Conservation (phyloP, 2,888 invertebrate species). For the Cremastinae sp. region DNA sequence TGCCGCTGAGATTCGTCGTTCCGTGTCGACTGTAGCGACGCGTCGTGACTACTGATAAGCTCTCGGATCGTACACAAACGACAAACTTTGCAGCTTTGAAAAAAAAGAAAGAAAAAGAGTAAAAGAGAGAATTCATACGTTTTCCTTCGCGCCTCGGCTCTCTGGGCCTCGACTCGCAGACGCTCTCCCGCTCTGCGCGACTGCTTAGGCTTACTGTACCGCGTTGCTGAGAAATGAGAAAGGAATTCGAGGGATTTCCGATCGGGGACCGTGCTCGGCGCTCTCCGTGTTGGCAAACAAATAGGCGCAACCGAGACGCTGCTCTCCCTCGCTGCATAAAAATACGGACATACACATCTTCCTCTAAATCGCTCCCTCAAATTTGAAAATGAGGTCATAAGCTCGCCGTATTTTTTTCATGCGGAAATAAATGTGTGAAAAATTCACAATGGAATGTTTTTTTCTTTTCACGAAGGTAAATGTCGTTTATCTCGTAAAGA, state of each 20-base stretch:
- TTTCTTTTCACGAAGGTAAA: slow-evolving; percentile 21
- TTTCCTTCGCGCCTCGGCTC: background rate
- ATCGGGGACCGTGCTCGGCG: slow-evolving; percentile 28
- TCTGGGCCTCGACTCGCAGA: too few relatives aligned
- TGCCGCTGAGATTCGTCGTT: too few relatives aligned
- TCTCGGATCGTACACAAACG: background rate
- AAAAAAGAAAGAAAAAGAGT: too few relatives aligned
- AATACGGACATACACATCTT: too few relatives aligned
- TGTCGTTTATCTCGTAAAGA: slow-evolving; percentile 14
- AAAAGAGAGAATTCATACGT: background rate
- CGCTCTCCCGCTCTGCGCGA: too few relatives aligned
- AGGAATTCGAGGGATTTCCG: slow-evolving; percentile 61
- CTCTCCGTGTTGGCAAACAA: slow-evolving; percentile 4
- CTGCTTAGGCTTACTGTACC: slow-evolving; percentile 18
- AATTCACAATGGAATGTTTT: background rate
- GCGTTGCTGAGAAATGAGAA: slow-evolving; percentile 54
- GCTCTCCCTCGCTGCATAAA: too few relatives aligned
- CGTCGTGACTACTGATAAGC: slow-evolving; percentile 4
- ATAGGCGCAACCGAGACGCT: background rate
- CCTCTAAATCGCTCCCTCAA: too few relatives aligned
- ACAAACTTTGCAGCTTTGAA: too few relatives aligned
- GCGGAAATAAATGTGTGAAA: background rate
- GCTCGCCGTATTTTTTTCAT: too few relatives aligned
- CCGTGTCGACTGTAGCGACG: background rate
- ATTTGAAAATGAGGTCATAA: too few relatives aligned